Base-by-base conservation (phyloP, 2,888 invertebrate species). In the Monochamus alternatus region DNA sequence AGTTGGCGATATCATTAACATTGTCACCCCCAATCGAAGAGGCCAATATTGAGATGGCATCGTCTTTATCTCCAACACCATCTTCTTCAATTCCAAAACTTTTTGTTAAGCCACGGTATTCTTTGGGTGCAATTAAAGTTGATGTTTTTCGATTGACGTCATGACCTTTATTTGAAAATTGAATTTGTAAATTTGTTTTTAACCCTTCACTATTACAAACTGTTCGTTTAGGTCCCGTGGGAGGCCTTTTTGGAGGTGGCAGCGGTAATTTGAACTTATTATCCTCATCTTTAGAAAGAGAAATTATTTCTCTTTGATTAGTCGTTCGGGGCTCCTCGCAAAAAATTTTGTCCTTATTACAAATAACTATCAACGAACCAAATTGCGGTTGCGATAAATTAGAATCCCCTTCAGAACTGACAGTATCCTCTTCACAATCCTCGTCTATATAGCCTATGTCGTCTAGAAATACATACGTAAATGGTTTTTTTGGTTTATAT, bases 41-140 rank as follows among this genome's bases (percentile, higher is more conserved):
- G 9, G 73, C 73, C 7, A 73, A 58, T 63, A 78, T 68, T 3
- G 78, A 78, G 30, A 78, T 70, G 12, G 55, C 52, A 59, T 78
- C 78, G 43, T 75, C 76, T 12, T 78, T 69, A n/a, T 69, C 60
- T 10, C n/a, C 0, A 12, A 5, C 10, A n/a, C 70, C 64, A 66
- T 52, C 31, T 22, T 14, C 58, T 32, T 67, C 31, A 22, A 69
- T 44, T 5, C 44, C 31, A 44, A 38, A 38, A 22, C 30, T 43
- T 30, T n/a, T 51, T 14, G 12, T 12, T 2, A 30, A 67, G 22
- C 14, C 8, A 22, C 22, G n/a, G 2, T 5, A 22, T 64, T 9
- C 10, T 5, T 44, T 1, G 32, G 3, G 5, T 22, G 14, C 38
- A 43, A 14, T 14, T 14, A 14, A 55, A 4, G 8, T 58, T 2